These are phyloP conservation scores for Trichonephila clavata DNA, from an alignment of 1,140 invertebrate genomes.

Conservation along the genomic window DNA sequence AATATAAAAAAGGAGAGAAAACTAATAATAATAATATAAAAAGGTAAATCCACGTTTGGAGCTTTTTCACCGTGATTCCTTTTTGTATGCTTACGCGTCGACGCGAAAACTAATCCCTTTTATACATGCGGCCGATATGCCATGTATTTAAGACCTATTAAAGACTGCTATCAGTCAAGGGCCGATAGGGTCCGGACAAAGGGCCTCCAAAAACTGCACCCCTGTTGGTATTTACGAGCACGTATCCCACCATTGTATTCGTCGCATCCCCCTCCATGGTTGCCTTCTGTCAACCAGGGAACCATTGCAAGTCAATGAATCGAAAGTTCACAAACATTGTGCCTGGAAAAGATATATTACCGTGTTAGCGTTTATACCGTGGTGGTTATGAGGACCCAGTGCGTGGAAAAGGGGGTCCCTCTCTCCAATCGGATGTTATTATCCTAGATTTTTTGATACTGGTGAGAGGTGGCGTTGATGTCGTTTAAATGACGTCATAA, in stretches of 20 bases:
- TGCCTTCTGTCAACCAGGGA: constrained; percentile 56
- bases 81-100: constrained; percentile 70
- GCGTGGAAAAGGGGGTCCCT: not conserved
- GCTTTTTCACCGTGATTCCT: constrained; percentile 63
- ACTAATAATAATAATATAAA: constrained; percentile 29
- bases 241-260: constrained; percentile 24
- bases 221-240: constrained; percentile 73
- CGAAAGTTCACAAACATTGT: constrained; percentile 76
- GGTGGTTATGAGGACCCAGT: constrained; percentile 52
- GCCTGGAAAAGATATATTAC: constrained; percentile 67
- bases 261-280: not conserved
- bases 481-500: constrained; percentile 75
- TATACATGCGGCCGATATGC: constrained; percentile 74
- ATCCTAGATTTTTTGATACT: constrained; percentile 28
- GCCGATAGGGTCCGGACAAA: constrained; percentile 60
- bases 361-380: constrained; percentile 69
- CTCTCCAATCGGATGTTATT: constrained; percentile 48
- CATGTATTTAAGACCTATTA: constrained; percentile 77
- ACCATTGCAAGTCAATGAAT: constrained; percentile 70
- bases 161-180: constrained; percentile 76
- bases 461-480: constrained; percentile 67
- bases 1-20: not conserved
- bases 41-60: constrained; percentile 59
- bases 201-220: constrained; percentile 15
- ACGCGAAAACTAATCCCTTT: constrained; percentile 75